These are phyloP conservation scores for Sinella curviseta DNA, from an alignment of 1,140 invertebrate species.

Conservation along the genomic window DNA sequence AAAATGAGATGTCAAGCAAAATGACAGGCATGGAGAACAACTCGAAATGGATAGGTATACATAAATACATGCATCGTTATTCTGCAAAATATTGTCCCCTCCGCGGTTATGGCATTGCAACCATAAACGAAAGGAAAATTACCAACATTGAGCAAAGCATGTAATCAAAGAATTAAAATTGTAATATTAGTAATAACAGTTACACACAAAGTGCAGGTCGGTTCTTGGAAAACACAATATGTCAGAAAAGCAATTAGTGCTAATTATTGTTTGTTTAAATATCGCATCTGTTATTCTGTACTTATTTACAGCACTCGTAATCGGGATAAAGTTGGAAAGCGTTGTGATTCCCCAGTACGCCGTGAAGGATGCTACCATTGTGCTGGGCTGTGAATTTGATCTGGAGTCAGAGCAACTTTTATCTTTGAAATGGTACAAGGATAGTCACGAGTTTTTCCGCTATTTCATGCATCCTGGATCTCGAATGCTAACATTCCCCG, in stretches of 20 bases:
- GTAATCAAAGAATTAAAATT: no score
- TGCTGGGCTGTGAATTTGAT: slow-evolving; percentile 43
- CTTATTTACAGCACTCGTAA: not conserved
- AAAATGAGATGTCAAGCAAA: no score
- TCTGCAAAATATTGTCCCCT: no score
- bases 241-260: not conserved
- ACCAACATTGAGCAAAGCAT: no score
- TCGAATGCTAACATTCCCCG: slow-evolving; percentile 39
- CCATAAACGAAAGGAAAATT: no score
- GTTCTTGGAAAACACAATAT: no score
- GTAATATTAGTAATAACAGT: no score
- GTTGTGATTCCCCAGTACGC: slow-evolving; percentile 44
- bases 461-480: slow-evolving; percentile 23
- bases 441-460: slow-evolving; percentile 44
- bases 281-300: not conserved
- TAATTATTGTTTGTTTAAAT: not conserved
- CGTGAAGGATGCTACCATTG: slow-evolving; percentile 30
- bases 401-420: slow-evolving; percentile 35
- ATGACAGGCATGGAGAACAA: no score
- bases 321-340: slow-evolving; percentile 38
- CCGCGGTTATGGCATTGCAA: no score
- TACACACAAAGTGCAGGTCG: no score
- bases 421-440: slow-evolving; percentile 41
- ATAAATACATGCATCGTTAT: no score
- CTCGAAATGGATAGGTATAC: no score